Evolutionary conservation across 2,113 vertebrate genomes (phyloP), one percentile per base, ranked within the genome.

Genomic region (Coturnix japonica): DNA sequence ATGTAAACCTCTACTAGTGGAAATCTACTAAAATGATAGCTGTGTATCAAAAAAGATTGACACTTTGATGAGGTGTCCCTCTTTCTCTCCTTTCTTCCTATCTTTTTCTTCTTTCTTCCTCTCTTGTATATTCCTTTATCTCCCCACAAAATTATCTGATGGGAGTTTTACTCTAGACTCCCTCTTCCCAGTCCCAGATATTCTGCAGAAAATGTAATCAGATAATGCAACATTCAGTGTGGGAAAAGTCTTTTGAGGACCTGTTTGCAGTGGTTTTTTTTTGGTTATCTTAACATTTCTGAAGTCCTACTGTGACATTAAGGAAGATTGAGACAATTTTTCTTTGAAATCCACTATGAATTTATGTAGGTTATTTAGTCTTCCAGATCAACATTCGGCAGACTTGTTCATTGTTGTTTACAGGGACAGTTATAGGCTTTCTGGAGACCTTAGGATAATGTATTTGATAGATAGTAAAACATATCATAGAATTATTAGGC

Each of bases 131-230:
- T 3, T 13, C 16, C 35, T 26, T 37, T 61, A 7, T 4, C 6
- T 23, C 6, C 2, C 13, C 7, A 43, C 23, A 61, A 35, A 61
- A 11, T 9, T 56, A 25, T 77, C 54, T 69, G 22, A 78, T 81
- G 41, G 26, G 41, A 33, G 41, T 46, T 64, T 76, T 61, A 10
- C 22, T 83, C 72, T 43, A 76, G 11, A 60, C 3, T 64, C 2
- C 5, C 8, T 67, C 25, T 76, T 64, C 5, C 2, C 6, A 56
- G 5, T 4, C 1, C 13, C 41, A 0, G 11, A 26, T 39, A 8
- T 83, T 76, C n/a, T 77, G 7, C 3, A 60, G 30, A 65, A 81
- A 26, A 5, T 5, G 5, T 25, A 25, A 57, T 33, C 13, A 35
- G 1, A 0, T 21, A 84, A 54, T 7, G 26, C 3, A 60, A 33